Percentiles rank a stretch among this genome's conserved stretches.
Evolutionary conservation across 2,797 vertebrate genomes (phyloP).

Genomic region (Melanotaenia nigrans): DNA sequence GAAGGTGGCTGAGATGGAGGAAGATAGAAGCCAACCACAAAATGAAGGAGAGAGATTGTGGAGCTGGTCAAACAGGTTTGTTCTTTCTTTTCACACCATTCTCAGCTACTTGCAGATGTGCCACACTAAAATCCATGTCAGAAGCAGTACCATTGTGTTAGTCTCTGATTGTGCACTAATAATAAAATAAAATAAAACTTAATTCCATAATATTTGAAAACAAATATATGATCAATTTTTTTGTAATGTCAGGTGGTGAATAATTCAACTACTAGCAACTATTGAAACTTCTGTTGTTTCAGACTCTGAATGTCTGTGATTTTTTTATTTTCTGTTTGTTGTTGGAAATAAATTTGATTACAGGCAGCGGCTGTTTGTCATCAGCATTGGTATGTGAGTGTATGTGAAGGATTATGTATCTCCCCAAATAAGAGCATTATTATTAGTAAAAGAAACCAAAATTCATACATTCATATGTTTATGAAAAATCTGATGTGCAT

Average conservation of each 20-base stretch:
- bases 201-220: conserved; percentile 10
- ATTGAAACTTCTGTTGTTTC: conserved; percentile 28
- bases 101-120: conserved; percentile 44
- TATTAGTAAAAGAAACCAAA: neutral
- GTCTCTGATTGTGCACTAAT: neutral
- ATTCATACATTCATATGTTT: neutral
- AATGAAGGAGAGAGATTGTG: conserved; percentile 42
- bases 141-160: conserved; percentile 3
- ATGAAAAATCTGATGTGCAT: neutral
- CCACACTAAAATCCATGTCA: conserved; percentile 14
- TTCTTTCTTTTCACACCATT: conserved; percentile 50
- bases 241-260: conserved; percentile 16
- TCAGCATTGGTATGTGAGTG: neutral
- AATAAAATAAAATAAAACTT: neutral
- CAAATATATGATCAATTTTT: conserved; percentile 27
- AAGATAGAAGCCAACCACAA: conserved; percentile 51
- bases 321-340: conserved; percentile 14
- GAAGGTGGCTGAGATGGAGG: conserved; percentile 64
- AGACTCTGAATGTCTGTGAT: conserved; percentile 27
- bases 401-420: neutral
- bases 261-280: conserved; percentile 11
- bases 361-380: neutral
- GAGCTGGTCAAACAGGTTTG: conserved; percentile 48
- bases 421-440: neutral
- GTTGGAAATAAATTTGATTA: conserved; percentile 26